phyloP scores from a whole-genome alignment of 2,113 vertebrate genomes.

The Herpailurus yagouaroundi region DNA sequence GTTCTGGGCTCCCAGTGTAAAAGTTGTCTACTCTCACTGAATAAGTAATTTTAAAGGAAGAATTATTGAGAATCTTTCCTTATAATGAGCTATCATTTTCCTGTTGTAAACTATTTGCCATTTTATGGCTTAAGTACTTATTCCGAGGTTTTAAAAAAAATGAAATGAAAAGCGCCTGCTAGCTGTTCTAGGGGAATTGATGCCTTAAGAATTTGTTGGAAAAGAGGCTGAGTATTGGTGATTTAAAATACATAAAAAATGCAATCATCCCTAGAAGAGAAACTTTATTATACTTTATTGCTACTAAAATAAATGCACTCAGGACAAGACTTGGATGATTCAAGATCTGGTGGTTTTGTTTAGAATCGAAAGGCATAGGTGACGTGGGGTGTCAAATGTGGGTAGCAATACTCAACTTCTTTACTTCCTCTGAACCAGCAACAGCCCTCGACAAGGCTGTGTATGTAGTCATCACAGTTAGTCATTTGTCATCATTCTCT shows the following conservation, averaged over 20 bases:
- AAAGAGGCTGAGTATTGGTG: not conserved
- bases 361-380: not conserved
- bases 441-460: not conserved
- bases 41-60: constrained; percentile 25
- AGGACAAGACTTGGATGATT: not conserved
- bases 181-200: not conserved
- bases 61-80: constrained; percentile 5
- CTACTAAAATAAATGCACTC: not conserved
- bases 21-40: not conserved
- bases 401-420: not conserved
- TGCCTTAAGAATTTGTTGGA: constrained; percentile 21
- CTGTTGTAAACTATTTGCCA: constrained; percentile 21
- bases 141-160: not conserved
- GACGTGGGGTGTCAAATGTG: not conserved
- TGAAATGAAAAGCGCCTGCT: not conserved
- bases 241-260: constrained; percentile 33
- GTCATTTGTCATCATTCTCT: not conserved
- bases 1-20: not conserved
- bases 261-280: not conserved
- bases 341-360: not conserved
- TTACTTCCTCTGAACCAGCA: not conserved
- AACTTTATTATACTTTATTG: constrained; percentile 39
- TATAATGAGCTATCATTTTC: constrained; percentile 40
- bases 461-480: not conserved
- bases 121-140: not conserved